phyloP scores from a whole-genome alignment of 2,113 vertebrate genomes.

The Saguinus midas region DNA sequence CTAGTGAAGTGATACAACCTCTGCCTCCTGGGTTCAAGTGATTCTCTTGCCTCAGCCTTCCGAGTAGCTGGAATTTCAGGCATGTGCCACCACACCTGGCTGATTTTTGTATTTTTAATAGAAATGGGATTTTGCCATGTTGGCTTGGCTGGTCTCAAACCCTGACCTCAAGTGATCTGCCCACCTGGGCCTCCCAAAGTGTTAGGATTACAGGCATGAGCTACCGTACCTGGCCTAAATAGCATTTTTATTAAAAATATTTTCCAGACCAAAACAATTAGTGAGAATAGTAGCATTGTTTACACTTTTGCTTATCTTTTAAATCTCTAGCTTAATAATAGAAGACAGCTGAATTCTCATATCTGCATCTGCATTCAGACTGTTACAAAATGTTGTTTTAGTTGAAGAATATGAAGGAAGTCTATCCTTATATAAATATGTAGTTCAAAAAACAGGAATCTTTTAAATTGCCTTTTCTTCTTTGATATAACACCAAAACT shows the following conservation, averaged over 20 bases:
- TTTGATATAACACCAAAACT: not conserved
- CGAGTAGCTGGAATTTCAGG: too few relatives aligned
- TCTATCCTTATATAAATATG: not conserved
- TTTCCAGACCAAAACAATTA: not conserved
- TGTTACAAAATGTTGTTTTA: too few relatives aligned
- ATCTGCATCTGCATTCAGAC: too few relatives aligned
- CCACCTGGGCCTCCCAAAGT: not conserved
- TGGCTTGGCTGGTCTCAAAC: not conserved
- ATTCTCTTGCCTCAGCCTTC: too few relatives aligned
- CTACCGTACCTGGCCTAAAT: not conserved
- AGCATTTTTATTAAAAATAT: not conserved
- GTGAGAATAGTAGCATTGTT: not conserved
- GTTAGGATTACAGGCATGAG: not conserved
- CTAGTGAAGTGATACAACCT: too few relatives aligned
- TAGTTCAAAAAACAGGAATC: not conserved
- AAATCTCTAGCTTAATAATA: not conserved
- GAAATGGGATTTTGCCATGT: not conserved
- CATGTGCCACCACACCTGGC: too few relatives aligned
- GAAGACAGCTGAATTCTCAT: not conserved
- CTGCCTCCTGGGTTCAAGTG: too few relatives aligned
- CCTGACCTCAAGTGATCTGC: not conserved
- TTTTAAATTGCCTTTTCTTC: not conserved
- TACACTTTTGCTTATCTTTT: not conserved
- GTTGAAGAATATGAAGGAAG: not conserved
- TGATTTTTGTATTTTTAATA: not conserved